Evolutionary conservation across 2,888 invertebrate species (phyloP).

Genomic region (Calameuta pallipes): DNA sequence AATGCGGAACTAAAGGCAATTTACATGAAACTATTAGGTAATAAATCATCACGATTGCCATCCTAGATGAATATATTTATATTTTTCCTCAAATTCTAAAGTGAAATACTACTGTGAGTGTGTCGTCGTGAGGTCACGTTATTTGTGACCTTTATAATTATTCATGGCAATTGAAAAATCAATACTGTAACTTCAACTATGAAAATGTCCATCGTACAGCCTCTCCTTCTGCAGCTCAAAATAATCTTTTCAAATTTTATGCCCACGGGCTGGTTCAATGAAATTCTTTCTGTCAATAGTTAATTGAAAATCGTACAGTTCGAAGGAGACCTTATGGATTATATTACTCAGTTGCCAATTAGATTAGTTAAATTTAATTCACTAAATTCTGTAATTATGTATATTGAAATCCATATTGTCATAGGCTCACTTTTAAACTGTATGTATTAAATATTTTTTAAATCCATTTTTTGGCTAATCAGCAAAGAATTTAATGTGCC

Average conservation of each 20-base stretch:
- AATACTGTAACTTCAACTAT: too few species aligned
- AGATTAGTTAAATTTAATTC: background rate
- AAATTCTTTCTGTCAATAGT: background rate
- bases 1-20: background rate
- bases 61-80: background rate
- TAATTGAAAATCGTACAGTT: background rate
- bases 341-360: background rate
- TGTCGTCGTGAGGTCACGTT: too few species aligned
- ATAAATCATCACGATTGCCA: background rate
- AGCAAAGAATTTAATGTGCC: background rate
- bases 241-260: background rate
- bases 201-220: too few species aligned
- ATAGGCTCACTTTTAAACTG: background rate
- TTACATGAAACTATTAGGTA: background rate
- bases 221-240: background rate
- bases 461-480: background rate
- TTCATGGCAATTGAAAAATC: background rate
- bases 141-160: background rate
- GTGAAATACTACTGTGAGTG: background rate
- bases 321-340: background rate
- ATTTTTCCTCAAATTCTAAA: background rate
- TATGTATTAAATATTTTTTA: background rate
- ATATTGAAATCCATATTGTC: background rate
- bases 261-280: background rate
- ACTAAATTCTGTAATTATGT: background rate